Evolutionary conservation across 2,113 vertebrate genomes (phyloP).

Genomic region (Elephas maximus): DNA sequence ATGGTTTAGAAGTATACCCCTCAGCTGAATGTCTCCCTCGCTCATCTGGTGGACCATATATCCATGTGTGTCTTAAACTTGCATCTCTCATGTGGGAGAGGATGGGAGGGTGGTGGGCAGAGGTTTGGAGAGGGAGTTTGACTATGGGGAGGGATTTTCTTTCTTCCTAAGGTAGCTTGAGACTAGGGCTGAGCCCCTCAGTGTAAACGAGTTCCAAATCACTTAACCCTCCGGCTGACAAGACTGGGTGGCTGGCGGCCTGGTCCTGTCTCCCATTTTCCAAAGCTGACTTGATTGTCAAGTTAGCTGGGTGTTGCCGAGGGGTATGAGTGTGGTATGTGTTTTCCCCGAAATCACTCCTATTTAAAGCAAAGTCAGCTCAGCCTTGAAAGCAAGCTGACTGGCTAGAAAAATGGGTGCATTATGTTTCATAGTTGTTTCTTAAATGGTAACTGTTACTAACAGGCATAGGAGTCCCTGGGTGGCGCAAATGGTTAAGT

Average conservation of each 20-base stretch:
- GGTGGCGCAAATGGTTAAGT: background rate
- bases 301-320: background rate
- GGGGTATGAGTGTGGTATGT: background rate
- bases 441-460: background rate
- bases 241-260: background rate
- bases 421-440: background rate
- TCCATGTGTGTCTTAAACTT: background rate
- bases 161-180: background rate
- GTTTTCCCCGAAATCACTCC: constrained; percentile 7
- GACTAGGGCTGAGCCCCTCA: background rate
- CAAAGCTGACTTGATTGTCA: background rate
- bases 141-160: background rate
- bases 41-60: background rate
- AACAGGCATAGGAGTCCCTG: background rate
- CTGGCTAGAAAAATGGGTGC: background rate
- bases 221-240: background rate
- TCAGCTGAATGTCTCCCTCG: background rate
- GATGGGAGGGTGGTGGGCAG: background rate
- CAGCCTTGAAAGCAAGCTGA: constrained; percentile 8
- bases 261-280: background rate
- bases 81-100: background rate
- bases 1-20: background rate
- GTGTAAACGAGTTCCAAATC: background rate
- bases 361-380: background rate
- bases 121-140: background rate